Evolutionary conservation across 2,888 invertebrate genomes (phyloP), one percentile per base, ranked within the genome.

Genomic region (Bellardia bayeri): DNA sequence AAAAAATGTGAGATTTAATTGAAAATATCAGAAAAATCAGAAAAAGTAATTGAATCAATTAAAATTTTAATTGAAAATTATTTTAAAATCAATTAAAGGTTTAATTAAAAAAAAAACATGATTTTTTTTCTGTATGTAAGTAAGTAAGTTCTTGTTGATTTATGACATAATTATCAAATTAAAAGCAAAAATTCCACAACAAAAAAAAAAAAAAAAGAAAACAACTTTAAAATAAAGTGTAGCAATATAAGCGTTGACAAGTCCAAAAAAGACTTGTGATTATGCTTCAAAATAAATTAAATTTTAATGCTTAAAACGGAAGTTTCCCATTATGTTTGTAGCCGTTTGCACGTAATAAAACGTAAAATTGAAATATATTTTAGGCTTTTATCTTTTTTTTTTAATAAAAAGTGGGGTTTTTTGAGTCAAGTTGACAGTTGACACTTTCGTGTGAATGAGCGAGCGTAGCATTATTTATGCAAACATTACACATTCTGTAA

Each of bases 401-500:
- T n/a, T 37, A 45, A 40, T n/a, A 63, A 75, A 61, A 82, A 64
- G 30, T 58, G n/a, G 49, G 11, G 51, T 51, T 84, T 80, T 81
- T 69, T 61, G 33, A 71, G 68, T 85, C 58, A 85, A 74, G 42
- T 61, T 83, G 85, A 88, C 88, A 79, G 78, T 71, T 86, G 87
- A 88, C 89, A 89, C 86, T 89, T 82, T 85, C 83, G 68, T 74
- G 68, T 37, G 69, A 75, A 63, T 54, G 54, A 11, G 56, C 23
- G 23, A 23, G 23, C 23, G 23, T 23, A 23, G 23, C 37, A 76
- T 45, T 85, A 86, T 85, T 85, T 87, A 86, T 87, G 87, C 81
- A 89, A 89, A 87, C 80, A 88, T 66, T 69, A 71, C 61, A 76
- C 87, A 87, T 88, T 86, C 68, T 40, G 64, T 74, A 71, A 45